Base-by-base conservation (phyloP, 2,888 invertebrate species). In the Latheticus oryzae region DNA sequence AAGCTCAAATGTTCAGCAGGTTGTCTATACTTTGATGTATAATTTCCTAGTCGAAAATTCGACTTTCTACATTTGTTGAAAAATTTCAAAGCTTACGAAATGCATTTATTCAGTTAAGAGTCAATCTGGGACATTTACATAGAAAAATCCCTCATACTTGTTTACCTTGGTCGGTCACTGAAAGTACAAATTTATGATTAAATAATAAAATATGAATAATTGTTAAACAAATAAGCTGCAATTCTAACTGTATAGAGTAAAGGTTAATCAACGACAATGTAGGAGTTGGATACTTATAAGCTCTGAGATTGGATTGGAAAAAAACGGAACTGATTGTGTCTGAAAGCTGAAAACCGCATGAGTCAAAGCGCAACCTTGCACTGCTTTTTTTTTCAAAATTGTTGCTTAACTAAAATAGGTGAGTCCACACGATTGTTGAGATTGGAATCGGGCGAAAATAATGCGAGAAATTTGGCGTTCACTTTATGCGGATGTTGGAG, bases 101-200 rank as follows among this genome's bases (percentile, higher is more conserved):
- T 40, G 28, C 12, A 7, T 28, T 7, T 37, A 19, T 23, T 45
- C 9, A 17, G 11, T 33, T 48, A 37, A 37, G 12, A 21, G 19
- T 15, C 26, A 33, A 52, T 33, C 40, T 52, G 52, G 52, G 52
- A 52, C 52, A 42, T 52, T 50, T 32, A 23, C 21, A 24, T 35
- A 40, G 17, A 52, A 52, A 52, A 51, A 51, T 38, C n/a, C 26
- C 3, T 11, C 5, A 12, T 12, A 50, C 56, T 59, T 12, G 69
- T 51, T 67, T 52, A 61, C 69, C 69, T 69, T 69, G 66, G 56
- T 57, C 33, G 59, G 35, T n/a, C n/a, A 61, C 59, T 64, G 64
- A 68, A 67, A 65, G 62, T 60, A 52, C 48, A 43, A 52, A 53
- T 43, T 62, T 59, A 60, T 53, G 23, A 62, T 55, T 33, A 40